Conservation (phyloP, 2,888 invertebrate genomes). For the Eupithecia inturbata region DNA sequence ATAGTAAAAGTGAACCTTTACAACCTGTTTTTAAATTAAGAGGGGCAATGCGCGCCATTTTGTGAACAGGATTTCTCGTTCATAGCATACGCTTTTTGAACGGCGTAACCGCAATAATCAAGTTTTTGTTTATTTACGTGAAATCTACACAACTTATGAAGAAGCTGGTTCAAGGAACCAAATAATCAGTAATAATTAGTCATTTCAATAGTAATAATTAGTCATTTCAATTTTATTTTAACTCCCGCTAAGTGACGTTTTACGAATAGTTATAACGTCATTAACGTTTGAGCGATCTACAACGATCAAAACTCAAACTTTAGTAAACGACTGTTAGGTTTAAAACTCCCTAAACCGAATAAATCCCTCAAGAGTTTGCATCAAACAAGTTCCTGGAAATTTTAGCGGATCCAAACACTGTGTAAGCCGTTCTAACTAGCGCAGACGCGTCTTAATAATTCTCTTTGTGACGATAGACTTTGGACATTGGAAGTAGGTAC, state of each 20-base stretch:
- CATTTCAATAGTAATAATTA: too few relatives aligned
- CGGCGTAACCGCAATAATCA: too few relatives aligned
- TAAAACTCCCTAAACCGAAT: background rate
- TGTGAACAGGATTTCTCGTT: too few relatives aligned
- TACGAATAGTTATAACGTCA: background rate
- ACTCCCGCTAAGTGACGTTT: background rate
- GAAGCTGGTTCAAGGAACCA: too few relatives aligned
- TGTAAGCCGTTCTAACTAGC: constrained; percentile 41
- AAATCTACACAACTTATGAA: too few relatives aligned
- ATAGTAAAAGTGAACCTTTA: background rate
- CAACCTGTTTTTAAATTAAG: background rate
- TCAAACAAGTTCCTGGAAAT: background rate
- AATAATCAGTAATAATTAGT: too few relatives aligned
- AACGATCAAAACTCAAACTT: background rate
- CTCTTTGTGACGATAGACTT: constrained; percentile 56
- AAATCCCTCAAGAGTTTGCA: background rate
- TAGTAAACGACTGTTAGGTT: background rate
- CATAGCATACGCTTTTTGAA: too few relatives aligned
- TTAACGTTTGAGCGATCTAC: background rate
- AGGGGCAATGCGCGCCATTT: too few relatives aligned
- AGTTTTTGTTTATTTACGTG: too few relatives aligned
- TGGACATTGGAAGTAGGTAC: constrained; percentile 33
- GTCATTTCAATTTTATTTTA: too few relatives aligned
- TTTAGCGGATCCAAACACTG: constrained; percentile 26
- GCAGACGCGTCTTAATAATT: constrained; percentile 59